A percentile compares a stretch with the other conserved stretches of the same genome.
These are phyloP conservation scores for Notocelia uddmanniana DNA, from an alignment of 2,888 invertebrate genomes.

Conservation along the genomic window DNA sequence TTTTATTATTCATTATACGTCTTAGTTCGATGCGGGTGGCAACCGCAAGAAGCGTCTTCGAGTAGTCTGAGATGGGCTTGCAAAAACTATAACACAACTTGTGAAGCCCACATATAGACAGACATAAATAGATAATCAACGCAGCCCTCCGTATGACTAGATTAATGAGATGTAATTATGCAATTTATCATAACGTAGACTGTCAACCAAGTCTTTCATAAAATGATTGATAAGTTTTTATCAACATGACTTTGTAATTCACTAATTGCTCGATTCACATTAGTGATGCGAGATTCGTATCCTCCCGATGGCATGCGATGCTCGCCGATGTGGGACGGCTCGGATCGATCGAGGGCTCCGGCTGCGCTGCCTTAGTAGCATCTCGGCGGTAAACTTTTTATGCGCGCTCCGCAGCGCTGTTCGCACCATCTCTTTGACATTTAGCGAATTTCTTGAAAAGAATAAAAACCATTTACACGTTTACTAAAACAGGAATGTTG, in stretches of 20 bases:
- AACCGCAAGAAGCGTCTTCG: slow-evolving; percentile 25
- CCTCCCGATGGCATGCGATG: slow-evolving; percentile 60
- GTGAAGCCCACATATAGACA: slow-evolving; percentile 36
- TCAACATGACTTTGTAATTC: slow-evolving; percentile 60
- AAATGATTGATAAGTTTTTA: slow-evolving; percentile 59
- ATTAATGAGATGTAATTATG: slow-evolving; percentile 49
- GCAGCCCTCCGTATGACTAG: not conserved
- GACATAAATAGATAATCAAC: slow-evolving; percentile 46
- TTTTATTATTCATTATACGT: slow-evolving; percentile 48
- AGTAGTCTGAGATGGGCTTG: slow-evolving; percentile 32
- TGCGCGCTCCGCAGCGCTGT: slow-evolving; percentile 73
- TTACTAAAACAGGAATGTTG: slow-evolving; percentile 62
- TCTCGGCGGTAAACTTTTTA: slow-evolving; percentile 68
- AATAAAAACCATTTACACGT: slow-evolving; percentile 70
- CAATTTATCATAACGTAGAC: slow-evolving; percentile 49
- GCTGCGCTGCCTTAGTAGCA: slow-evolving; percentile 27
- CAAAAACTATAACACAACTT: slow-evolving; percentile 46
- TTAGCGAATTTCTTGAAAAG: slow-evolving; percentile 69
- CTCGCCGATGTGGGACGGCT: slow-evolving; percentile 48
- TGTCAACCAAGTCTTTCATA: slow-evolving; percentile 47
- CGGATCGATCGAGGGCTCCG: slow-evolving; percentile 28
- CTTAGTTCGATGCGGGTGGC: slow-evolving; percentile 49
- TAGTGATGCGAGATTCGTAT: slow-evolving; percentile 64
- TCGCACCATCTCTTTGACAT: slow-evolving; percentile 73
- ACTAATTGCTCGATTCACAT: slow-evolving; percentile 64